Evolutionary conservation across 1,140 invertebrate genomes (phyloP).

Genomic region (Gonioctena quinquepunctata): DNA sequence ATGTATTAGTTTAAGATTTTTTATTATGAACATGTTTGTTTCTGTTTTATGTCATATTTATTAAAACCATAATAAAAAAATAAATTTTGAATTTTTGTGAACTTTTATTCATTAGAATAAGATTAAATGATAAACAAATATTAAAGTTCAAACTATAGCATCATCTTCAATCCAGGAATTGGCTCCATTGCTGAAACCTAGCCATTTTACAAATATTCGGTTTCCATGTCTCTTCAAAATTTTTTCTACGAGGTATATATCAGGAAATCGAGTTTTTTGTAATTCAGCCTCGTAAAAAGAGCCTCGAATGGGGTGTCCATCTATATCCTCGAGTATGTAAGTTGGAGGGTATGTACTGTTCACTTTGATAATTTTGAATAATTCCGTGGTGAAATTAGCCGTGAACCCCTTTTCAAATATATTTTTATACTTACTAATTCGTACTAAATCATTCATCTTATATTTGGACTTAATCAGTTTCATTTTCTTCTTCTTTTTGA

Average conservation of each 20-base stretch:
- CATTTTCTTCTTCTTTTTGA: constrained; percentile 33
- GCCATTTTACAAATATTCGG: constrained; percentile 53
- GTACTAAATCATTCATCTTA: constrained; percentile 48
- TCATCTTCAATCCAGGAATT: constrained; percentile 22
- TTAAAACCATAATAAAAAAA: too few species aligned
- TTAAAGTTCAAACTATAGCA: not conserved
- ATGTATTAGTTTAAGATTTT: too few species aligned
- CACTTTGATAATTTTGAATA: constrained; percentile 51
- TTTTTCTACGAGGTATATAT: constrained; percentile 52
- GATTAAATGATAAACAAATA: not conserved
- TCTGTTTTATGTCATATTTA: too few species aligned
- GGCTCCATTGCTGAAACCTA: constrained; percentile 39
- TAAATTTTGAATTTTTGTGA: too few species aligned
- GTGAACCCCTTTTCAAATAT: constrained; percentile 55
- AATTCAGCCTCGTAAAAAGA: constrained; percentile 52
- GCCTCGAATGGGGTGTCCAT: constrained; percentile 44
- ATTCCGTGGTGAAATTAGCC: constrained; percentile 54
- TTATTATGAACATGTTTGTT: too few species aligned
- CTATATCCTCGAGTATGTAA: constrained; percentile 47
- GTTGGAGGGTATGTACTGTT: constrained; percentile 47
- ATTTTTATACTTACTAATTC: constrained; percentile 53
- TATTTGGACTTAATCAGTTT: constrained; percentile 30
- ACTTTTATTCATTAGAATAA: too few species aligned
- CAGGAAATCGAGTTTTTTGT: constrained; percentile 42
- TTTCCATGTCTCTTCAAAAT: constrained; percentile 41